Percentiles rank a stretch among this genome's conserved stretches.
Evolutionary conservation across 1,140 invertebrate genomes (phyloP).

Genomic region (Drosophila pectinifera): DNA sequence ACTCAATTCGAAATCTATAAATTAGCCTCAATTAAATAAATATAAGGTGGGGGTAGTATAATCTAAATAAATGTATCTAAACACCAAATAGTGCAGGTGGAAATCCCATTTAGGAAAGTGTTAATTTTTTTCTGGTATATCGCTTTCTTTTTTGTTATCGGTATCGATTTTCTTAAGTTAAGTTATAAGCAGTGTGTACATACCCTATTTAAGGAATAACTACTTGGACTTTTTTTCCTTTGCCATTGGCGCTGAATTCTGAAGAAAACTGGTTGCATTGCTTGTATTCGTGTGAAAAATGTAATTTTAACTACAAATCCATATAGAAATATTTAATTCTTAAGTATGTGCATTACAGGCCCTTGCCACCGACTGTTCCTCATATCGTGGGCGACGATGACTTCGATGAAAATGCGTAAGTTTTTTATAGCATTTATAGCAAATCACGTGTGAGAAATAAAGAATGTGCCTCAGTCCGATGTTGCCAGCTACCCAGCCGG

Average conservation of each 20-base stretch:
- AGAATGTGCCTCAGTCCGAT: neutral
- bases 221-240: neutral
- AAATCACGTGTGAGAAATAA: neutral
- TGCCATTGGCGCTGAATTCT: neutral
- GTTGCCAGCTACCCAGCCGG: neutral
- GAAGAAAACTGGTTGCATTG: too few relatives aligned
- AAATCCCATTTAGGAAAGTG: too few relatives aligned
- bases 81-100: too few relatives aligned
- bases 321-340: neutral
- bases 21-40: too few relatives aligned
- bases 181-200: conserved; percentile 8
- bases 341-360: conserved; percentile 16
- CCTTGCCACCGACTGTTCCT: conserved; percentile 16
- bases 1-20: neutral
- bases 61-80: too few relatives aligned
- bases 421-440: neutral
- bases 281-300: neutral
- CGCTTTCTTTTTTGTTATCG: too few relatives aligned
- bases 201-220: neutral
- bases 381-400: conserved; percentile 63
- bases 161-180: too few relatives aligned
- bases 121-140: too few relatives aligned
- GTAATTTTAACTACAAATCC: neutral
- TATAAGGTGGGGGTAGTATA: too few relatives aligned
- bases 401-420: conserved; percentile 9